Base-by-base conservation (phyloP, 2,888 invertebrate genomes). In the Dolichopus griseipennis region DNA sequence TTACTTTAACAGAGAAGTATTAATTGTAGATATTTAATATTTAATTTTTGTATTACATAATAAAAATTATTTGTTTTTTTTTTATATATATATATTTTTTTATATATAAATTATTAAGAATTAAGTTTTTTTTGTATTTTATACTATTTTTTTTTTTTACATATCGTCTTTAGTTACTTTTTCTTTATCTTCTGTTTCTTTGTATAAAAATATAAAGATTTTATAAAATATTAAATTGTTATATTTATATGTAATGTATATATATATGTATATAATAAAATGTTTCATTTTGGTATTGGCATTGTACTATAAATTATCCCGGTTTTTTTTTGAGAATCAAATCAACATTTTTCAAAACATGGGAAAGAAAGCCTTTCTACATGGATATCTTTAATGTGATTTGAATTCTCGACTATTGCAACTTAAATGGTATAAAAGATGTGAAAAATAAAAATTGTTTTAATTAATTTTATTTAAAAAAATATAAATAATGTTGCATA, bases 271-370 rank as follows among this genome's bases (percentile, higher is more conserved):
- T 68, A 68, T 67, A 72, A 65, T 69, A 69, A 66, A 69, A 64
- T 70, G 70, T 66, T 75, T 69, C 69, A 71, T 74, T 75, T 74
- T 76, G 75, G 74, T 75, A 75, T 74, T 75, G 76, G 74, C 78
- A 77, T 81, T 81, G 81, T 81, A 81, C 81, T 81, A 80, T 81
- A 81, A 81, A 81, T 81, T 81, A 81, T 81, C 77, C 81, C 81
- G 81, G 81, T 81, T 76, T 76, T 74, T 74, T 73, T 64, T 64
- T 63, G 34, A 41, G 12, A 52, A 52, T 52, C 18, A 52, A 5
- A n/a, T 52, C 18, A n/a, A 18, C 52, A 52, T 52, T 18, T n/a
- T 18, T 27, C 3, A 52, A 27, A 27, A 27, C 5, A 27, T 27
- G 27, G 5, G 27, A 27, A 41, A 41, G 15, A 41, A 41, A 41